Evolutionary conservation across 2,888 invertebrate genomes (phyloP), one percentile per base, ranked within the genome.

Genomic region (Rhabditophanes sp.): DNA sequence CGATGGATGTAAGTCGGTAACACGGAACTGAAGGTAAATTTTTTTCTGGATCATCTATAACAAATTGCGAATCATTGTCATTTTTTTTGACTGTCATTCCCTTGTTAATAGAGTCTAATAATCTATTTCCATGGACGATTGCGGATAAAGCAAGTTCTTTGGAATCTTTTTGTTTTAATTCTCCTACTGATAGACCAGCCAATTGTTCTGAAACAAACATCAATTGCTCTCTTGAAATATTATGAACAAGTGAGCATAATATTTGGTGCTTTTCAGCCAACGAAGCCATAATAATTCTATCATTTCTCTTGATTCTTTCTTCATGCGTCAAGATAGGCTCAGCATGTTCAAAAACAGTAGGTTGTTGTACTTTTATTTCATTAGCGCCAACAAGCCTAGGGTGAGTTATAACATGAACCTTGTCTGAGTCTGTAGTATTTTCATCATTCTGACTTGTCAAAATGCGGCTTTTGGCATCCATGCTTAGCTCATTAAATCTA

Each of bases 181-280:
- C 78, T 57, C 78, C 79, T 40, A 93, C 90, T 59, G 82, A 77
- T 46, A 80, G 77, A 42, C 85, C 83, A 72, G 88, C 88, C 55
- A 88, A 81, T 32, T 25, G 26, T 20, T 48, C 48, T 5, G 47
- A 33, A 18, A 47, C 37, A 11, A 75, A 80, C 16, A 51, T 54
- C 15, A 59, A 37, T 48, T 44, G n/a, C 46, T 46, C 30, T 47
- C 44, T 51, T 55, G 26, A 32, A 47, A 44, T 9, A 26, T 14
- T 14, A 6, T 40, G 11, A 59, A 37, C 20, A 47, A 45, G 29
- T 51, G 40, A 2, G 58, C 50, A 30, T 21, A 61, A 36, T 25
- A 61, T 59, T 8, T 37, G 46, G 30, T 62, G 56, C 32, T 61
- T 61, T 8, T 56, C 51, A 14, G 45, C 42, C 9, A 61, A 38